Evolutionary conservation across 2,888 invertebrate genomes (phyloP), one percentile per base, ranked within the genome.

Genomic region (Creontiades dilutus): DNA sequence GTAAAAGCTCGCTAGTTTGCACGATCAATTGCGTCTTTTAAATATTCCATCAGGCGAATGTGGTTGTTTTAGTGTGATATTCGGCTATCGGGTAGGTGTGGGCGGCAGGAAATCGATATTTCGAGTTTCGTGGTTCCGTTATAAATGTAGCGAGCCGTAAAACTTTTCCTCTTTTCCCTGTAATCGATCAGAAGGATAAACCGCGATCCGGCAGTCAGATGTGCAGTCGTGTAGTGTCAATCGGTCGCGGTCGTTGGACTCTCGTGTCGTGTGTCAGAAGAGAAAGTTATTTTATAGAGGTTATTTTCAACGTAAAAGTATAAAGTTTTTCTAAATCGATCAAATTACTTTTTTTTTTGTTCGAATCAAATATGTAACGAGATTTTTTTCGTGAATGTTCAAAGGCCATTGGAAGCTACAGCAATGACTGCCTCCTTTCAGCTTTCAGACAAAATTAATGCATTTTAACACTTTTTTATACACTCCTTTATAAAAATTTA

Each of bases 41-140:
- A 68, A 68, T 68, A 68, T 68, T 68, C 68, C 27, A 68, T 68
- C 27, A 23, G 9, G n/a, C 61, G 61, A 61, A 61, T 61, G 61
- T 5, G 61, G 61, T 61, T 61, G 61, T 61, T 61, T 61, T 61
- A 61, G 61, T 61, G 61, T 4, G 61, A 11, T 52, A 52, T 37
- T 37, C 52, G 52, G 52, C 52, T 2, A 16, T 13, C 14, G 14
- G 11, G 61, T 61, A 61, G 61, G 61, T 61, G 61, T 61, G 23
- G 68, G 11, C 68, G 27, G 68, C 0, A 12, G 68, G 68, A 19
- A 68, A 68, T 68, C 68, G 68, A 68, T 68, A 68, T 68, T 23
- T 68, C 27, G 68, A 68, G 68, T 68, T 68, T 68, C 68, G 68
- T 68, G 68, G 12, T 68, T 7, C 78, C 78, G 78, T 78, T 78